phyloP scores from a whole-genome alignment of 2,888 invertebrate genomes.

The Oscheius sp. region DNA sequence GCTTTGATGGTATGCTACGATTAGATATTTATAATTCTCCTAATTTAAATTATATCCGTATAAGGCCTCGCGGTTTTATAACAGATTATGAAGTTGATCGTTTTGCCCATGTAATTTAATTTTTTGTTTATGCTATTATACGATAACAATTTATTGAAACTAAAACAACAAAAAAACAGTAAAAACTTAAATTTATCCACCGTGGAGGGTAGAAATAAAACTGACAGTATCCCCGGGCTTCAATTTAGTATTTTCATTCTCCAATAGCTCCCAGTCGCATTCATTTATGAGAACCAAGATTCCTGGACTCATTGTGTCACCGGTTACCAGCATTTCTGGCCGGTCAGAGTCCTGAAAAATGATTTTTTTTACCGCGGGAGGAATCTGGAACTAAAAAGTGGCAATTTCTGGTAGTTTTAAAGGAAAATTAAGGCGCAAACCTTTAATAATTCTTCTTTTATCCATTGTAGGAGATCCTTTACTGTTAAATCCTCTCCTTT shows the following conservation, averaged over 20 bases:
- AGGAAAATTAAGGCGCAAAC: background rate
- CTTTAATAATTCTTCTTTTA: slow-evolving; percentile 25
- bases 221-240: slow-evolving; percentile 59
- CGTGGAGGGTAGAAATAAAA: slow-evolving; percentile 72
- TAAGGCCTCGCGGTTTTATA: too few relatives aligned
- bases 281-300: slow-evolving; percentile 94
- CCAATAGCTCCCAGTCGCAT: slow-evolving; percentile 91
- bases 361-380: too few relatives aligned
- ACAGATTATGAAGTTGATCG: too few relatives aligned
- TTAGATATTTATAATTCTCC: too few relatives aligned
- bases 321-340: slow-evolving; percentile 50
- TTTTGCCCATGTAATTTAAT: too few relatives aligned
- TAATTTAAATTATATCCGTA: too few relatives aligned
- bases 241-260: slow-evolving; percentile 45
- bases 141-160: too few relatives aligned
- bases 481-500: slow-evolving; percentile 13
- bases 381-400: too few relatives aligned
- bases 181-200: slow-evolving; percentile 54
- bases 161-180: background rate
- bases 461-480: slow-evolving; percentile 12
- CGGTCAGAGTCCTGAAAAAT: slow-evolving; percentile 42
- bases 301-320: slow-evolving; percentile 73
- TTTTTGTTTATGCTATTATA: too few relatives aligned
- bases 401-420: background rate
- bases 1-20: too few relatives aligned